Percentiles rank a stretch among this genome's conserved stretches.
phyloP scores from a whole-genome alignment of 2,113 vertebrate species.

The Cephalopterus ornatus region DNA sequence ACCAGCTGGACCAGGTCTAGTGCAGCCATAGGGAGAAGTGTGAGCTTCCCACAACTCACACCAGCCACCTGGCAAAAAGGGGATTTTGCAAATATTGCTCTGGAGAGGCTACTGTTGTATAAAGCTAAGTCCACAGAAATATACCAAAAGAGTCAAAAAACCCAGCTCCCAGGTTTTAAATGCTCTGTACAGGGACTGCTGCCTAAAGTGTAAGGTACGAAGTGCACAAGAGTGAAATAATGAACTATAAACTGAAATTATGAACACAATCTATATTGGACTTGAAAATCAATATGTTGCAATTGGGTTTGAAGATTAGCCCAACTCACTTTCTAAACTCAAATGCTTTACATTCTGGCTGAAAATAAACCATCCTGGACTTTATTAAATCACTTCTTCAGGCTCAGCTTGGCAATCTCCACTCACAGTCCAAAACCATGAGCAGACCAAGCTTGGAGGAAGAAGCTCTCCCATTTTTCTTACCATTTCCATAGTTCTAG shows the following conservation, averaged over 20 bases:
- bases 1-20: neutral
- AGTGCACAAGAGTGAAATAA: neutral
- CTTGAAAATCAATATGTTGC: neutral
- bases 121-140: neutral
- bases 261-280: neutral
- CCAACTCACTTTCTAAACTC: neutral
- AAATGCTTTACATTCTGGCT: neutral
- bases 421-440: neutral
- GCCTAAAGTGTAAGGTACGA: neutral
- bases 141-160: neutral
- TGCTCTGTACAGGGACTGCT: neutral
- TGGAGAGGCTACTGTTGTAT: neutral
- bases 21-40: neutral
- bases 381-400: neutral
- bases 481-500: neutral
- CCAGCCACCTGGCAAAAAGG: neutral
- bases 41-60: neutral
- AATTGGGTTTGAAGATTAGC: neutral
- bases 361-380: neutral
- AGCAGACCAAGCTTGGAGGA: neutral
- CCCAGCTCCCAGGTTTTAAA: neutral
- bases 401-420: neutral
- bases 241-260: conserved; percentile 11
- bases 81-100: neutral
- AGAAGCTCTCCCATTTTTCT: neutral